phyloP scores from a whole-genome alignment of 2,797 vertebrate species.

The Vespertilio murinus region DNA sequence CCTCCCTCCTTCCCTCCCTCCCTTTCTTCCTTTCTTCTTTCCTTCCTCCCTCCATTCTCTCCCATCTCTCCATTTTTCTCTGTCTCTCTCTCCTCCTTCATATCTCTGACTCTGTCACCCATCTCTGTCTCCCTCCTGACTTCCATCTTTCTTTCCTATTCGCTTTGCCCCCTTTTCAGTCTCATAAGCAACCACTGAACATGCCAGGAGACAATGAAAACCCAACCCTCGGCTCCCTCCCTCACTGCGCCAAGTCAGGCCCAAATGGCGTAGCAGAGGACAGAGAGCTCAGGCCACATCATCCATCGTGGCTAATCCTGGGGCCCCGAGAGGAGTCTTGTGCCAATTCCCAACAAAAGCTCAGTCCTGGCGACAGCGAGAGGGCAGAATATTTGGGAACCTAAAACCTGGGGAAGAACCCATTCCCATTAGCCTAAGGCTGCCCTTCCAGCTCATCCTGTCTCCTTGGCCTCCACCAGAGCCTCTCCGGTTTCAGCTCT shows the following conservation, averaged over 20 bases:
- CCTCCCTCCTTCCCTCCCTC: background rate
- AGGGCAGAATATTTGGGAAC: background rate
- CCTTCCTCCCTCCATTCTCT: background rate
- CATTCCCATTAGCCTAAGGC: rapidly evolving
- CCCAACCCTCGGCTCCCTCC: background rate
- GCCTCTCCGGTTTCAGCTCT: background rate
- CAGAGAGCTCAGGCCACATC: rapidly evolving
- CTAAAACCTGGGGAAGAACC: background rate
- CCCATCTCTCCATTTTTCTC: background rate
- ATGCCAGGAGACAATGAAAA: background rate
- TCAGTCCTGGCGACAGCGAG: rapidly evolving
- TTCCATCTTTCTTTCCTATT: background rate
- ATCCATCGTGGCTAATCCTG: background rate
- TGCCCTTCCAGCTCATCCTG: background rate
- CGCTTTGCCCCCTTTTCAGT: too few species aligned
- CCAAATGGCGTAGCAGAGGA: rapidly evolving
- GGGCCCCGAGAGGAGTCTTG: background rate
- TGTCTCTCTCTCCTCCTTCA: too few species aligned
- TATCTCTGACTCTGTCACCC: background rate
- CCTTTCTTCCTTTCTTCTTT: background rate
- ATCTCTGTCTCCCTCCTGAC: background rate
- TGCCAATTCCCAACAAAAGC: background rate
- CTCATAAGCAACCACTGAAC: rapidly evolving
- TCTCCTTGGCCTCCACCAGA: background rate
- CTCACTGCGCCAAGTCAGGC: rapidly evolving